A percentile compares a stretch with the other conserved stretches of the same genome.
phyloP scores from a whole-genome alignment of 2,113 vertebrate species.

The Forbesichthys agassizii region DNA sequence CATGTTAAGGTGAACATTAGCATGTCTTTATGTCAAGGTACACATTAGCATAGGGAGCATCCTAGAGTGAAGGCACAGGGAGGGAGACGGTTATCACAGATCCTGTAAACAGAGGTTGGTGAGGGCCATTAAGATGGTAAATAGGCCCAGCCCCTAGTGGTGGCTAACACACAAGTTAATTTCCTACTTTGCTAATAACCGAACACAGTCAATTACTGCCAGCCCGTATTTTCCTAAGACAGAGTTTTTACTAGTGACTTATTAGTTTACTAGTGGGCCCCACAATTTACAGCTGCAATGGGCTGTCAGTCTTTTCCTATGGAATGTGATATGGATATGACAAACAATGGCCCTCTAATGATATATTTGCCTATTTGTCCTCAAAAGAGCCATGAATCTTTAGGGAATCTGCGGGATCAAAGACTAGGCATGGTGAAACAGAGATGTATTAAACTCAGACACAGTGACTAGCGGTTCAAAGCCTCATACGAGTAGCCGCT shows the following conservation, averaged over 20 bases:
- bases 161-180: slow-evolving; percentile 11
- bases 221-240: slow-evolving; percentile 1
- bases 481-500: slow-evolving; percentile 14
- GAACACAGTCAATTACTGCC: not conserved
- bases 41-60: slow-evolving; percentile 58
- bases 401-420: not conserved
- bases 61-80: slow-evolving; percentile 46
- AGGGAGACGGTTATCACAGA: slow-evolving; percentile 33
- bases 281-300: not conserved
- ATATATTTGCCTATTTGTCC: slow-evolving; percentile 23
- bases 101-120: slow-evolving; percentile 56
- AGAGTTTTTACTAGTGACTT: no score
- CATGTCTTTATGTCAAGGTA: slow-evolving; percentile 25
- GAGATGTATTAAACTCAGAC: not conserved
- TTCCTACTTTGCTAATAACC: slow-evolving; percentile 3
- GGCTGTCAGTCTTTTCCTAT: not conserved
- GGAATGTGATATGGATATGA: slow-evolving; percentile 5
- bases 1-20: slow-evolving; percentile 50
- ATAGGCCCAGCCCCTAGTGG: slow-evolving; percentile 30
- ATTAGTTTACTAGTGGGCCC: not conserved
- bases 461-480: slow-evolving; percentile 2
- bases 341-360: not conserved
- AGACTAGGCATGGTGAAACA: not conserved
- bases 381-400: slow-evolving; percentile 7
- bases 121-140: slow-evolving; percentile 20